Evolutionary conservation across 2,888 invertebrate genomes (phyloP).

Genomic region (Diarsia dahlii): DNA sequence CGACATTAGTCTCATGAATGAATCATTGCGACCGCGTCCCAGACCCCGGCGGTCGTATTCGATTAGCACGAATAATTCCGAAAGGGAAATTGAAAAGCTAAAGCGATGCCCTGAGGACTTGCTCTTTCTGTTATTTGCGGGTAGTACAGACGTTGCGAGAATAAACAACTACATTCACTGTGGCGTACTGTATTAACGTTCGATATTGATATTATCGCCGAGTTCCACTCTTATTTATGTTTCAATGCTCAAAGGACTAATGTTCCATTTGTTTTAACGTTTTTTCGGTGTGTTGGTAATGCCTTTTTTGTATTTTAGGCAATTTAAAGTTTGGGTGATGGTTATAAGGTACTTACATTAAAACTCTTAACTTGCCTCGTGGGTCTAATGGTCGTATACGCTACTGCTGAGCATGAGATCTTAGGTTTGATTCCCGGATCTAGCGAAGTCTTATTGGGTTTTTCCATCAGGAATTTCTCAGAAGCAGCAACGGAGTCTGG

Average conservation of each 20-base stretch:
- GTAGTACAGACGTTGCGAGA: slow-evolving; percentile 80
- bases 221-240: slow-evolving; percentile 55
- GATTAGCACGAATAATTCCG: slow-evolving; percentile 90
- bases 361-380: no score
- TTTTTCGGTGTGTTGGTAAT: slow-evolving; percentile 11
- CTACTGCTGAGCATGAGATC: no score
- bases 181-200: slow-evolving; percentile 71
- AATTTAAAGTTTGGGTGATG: slow-evolving; percentile 1
- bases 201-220: slow-evolving; percentile 70
- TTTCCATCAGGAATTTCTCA: no score
- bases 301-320: slow-evolving; percentile 2
- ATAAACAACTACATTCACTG: slow-evolving; percentile 83
- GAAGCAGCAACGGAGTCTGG: no score
- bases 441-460: no score
- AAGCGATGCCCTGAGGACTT: slow-evolving; percentile 89
- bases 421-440: no score
- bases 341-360: neutral
- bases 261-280: slow-evolving; percentile 41
- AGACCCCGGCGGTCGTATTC: slow-evolving; percentile 87
- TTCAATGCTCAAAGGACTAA: slow-evolving; percentile 50
- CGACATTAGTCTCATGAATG: slow-evolving; percentile 90
- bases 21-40: slow-evolving; percentile 86
- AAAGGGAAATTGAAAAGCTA: slow-evolving; percentile 91
- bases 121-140: slow-evolving; percentile 90
- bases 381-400: no score